These are phyloP conservation scores for Deroplatys truncata DNA, from an alignment of 2,888 invertebrate genomes.

Conservation along the genomic window DNA sequence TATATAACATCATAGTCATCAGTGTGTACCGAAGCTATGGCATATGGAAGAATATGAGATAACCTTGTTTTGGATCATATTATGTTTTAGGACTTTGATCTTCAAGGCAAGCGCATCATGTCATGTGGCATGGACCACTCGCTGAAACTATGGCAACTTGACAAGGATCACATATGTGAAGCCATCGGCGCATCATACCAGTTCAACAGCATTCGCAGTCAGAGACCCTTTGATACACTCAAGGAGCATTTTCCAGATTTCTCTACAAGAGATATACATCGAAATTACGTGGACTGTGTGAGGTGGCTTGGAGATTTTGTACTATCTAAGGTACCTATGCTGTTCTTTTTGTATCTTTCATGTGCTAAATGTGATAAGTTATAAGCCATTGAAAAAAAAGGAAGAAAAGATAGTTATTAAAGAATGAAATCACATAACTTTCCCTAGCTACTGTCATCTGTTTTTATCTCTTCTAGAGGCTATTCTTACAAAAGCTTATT, in stretches of 20 bases:
- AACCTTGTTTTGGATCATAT: not conserved
- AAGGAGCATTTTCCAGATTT: conserved; percentile 95
- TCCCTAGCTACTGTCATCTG: no score
- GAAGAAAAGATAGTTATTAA: no score
- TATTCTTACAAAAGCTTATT: no score
- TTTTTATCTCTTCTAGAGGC: no score
- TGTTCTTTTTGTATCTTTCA: no score
- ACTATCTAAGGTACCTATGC: conserved; percentile 74
- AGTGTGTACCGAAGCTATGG: no score
- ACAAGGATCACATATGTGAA: conserved; percentile 76
- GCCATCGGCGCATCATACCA: conserved; percentile 81
- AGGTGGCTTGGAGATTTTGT: conserved; percentile 94
- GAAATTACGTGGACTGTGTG: conserved; percentile 98
- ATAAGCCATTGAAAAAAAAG: no score
- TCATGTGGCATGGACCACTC: conserved; percentile 99
- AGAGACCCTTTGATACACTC: conserved; percentile 82
- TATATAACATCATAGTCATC: no score
- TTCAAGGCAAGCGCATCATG: conserved; percentile 78
- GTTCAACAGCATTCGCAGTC: conserved; percentile 71
- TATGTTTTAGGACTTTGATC: conserved; percentile 66
- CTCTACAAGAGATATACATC: conserved; percentile 93
- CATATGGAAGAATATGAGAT: no score
- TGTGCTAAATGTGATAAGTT: no score
- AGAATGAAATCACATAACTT: no score
- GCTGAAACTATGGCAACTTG: conserved; percentile 86